Base-by-base conservation (phyloP, 2,888 invertebrate species). In the Eristalis pertinax region DNA sequence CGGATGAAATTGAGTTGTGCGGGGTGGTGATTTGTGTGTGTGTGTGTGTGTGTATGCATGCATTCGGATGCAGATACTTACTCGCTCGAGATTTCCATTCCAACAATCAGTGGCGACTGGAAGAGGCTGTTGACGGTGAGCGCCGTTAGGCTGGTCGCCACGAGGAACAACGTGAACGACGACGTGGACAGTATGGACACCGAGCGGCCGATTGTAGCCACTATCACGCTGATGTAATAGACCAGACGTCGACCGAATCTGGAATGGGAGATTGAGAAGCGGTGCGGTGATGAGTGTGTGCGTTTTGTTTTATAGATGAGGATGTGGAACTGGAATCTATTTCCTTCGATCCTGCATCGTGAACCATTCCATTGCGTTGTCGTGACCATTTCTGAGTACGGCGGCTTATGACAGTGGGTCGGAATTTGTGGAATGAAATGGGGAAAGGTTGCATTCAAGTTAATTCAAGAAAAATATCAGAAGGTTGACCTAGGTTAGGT, bases 41-140 rank as follows among this genome's bases (percentile, higher is more conserved):
- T n/a, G n/a, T n/a, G n/a, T n/a, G n/a, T n/a, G n/a, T 50, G 50
- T 50, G 50, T 50, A 19, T 8, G 8, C 26, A 10, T 35, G 63
- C n/a, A 22, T 41, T 58, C 32, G 60, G 15, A 43, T 50, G 50
- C 50, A 26, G 32, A 79, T 85, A 91, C 93, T 92, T 91, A 93
- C 93, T 93, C 93, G 89, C 93, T 92, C 3, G 94, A 94, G 89
- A 94, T 94, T 92, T 94, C 94, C 93, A 94, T 94, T 81, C 94
- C 93, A 84, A 94, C 93, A 84, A 94, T 93, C 83, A 94, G 91
- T 13, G 94, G 93, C 72, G 94, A 92, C 90, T 94, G 93, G 89
- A 94, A 94, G 19, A 94, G 91, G 67, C 94, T 92, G 82, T 93
- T 93, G 10, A 93, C 92, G 43, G 94, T 91, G 35, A 94, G 89